Base-by-base conservation (phyloP, 2,888 invertebrate species). In the Dicyrtomina minuta region DNA sequence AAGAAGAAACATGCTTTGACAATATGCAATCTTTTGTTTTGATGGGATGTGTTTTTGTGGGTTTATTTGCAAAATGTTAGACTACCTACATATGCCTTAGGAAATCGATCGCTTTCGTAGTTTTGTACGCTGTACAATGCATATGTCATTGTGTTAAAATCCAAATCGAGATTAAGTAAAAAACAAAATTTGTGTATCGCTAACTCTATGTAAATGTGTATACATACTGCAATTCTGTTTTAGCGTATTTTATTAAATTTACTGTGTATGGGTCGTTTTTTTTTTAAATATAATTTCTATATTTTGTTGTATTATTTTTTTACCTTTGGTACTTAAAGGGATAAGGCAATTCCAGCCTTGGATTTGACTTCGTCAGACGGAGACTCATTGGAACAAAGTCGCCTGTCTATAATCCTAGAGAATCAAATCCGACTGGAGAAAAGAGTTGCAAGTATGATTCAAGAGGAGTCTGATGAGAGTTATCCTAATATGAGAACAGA, bases 281-380 rank as follows among this genome's bases (percentile, higher is more conserved):
- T n/a, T n/a, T n/a, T n/a, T n/a, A n/a, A 44, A 3, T 44, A 3
- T 44, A n/a, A 3, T 44, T 44, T 17, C 22, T 49, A 49, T 22
- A 12, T 49, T 49, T 46, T 49, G 49, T 13, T 49, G 17, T 49
- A 49, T 49, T 49, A 49, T 26, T n/a, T n/a, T n/a, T n/a, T n/a
- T n/a, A n/a, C n/a, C n/a, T n/a, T n/a, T n/a, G n/a, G n/a, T 20
- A 58, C 53, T 44, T 68, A 10, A 81, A 93, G 93, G 12, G 96
- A 96, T 80, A 88, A 90, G 68, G 94, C 95, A 8, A 95, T 96
- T 81, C 96, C 96, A 1, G 88, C 88, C 1, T 83, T 96, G 71
- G 95, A 96, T 59, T 17, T 68, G 5, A 74, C 73, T 43, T 74
- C 76, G 4, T 58, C 75, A 4, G 78, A 78, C 39, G 75, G 76